A percentile compares a stretch with the other conserved stretches of the same genome.
phyloP scores from a whole-genome alignment of 2,888 invertebrate species.

The Thymelicus lineola region DNA sequence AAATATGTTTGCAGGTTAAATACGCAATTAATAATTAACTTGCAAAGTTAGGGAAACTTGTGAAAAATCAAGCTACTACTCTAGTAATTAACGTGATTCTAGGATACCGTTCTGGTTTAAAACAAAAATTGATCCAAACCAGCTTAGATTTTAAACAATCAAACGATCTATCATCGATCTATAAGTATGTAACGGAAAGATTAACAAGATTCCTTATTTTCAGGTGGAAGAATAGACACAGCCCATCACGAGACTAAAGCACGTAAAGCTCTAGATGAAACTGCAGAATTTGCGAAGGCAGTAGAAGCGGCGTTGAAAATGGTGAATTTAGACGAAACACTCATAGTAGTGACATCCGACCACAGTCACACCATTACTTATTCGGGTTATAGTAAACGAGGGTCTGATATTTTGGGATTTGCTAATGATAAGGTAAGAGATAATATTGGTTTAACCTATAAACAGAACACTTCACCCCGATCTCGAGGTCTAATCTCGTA shows the following conservation, averaged over 20 bases:
- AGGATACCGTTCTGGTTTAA: too few species aligned
- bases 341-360: constrained; percentile 93
- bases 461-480: too few species aligned
- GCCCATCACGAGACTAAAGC: constrained; percentile 90
- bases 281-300: constrained; percentile 91
- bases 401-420: constrained; percentile 75
- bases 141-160: too few species aligned
- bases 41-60: too few species aligned
- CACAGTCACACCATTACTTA: constrained; percentile 92
- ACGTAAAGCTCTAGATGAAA: constrained; percentile 90
- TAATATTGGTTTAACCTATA: background rate
- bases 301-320: constrained; percentile 86
- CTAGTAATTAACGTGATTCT: too few species aligned
- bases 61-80: too few species aligned
- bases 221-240: constrained; percentile 88
- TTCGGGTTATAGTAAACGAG: constrained; percentile 89
- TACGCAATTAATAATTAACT: too few species aligned
- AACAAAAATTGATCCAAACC: too few species aligned
- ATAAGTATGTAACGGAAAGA: too few species aligned
- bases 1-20: background rate
- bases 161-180: too few species aligned
- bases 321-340: constrained; percentile 88
- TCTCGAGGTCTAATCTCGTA: too few species aligned
- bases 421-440: constrained; percentile 60
- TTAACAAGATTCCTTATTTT: constrained; percentile 39